Evolutionary conservation across 2,797 vertebrate genomes (phyloP).

Genomic region (Mallotus villosus): DNA sequence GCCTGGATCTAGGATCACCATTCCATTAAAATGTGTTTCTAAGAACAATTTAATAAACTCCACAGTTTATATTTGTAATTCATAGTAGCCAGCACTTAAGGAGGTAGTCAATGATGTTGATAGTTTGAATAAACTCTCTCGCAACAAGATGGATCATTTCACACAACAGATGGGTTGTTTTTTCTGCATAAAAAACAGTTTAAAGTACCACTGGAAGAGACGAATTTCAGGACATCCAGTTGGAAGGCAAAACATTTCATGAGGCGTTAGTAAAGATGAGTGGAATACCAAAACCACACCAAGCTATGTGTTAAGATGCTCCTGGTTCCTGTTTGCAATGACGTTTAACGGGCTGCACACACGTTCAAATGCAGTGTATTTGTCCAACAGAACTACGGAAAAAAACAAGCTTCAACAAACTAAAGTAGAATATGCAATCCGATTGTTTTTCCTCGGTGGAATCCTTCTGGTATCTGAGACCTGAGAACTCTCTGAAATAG

Average conservation of each 20-base stretch:
- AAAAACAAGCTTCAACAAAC: not conserved
- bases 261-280: conserved; percentile 10
- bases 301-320: not conserved
- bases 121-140: conserved; percentile 37
- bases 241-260: conserved; percentile 36
- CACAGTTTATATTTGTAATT: conserved; percentile 28
- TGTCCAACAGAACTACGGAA: not conserved
- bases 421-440: not conserved
- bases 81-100: conserved; percentile 27
- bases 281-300: conserved; percentile 2
- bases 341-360: not conserved
- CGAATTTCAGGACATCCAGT: conserved; percentile 36
- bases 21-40: too few relatives aligned
- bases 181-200: conserved; percentile 40
- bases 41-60: too few relatives aligned
- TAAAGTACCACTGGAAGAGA: conserved; percentile 31
- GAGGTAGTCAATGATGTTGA: conserved; percentile 27
- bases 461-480: conserved; percentile 20
- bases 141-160: conserved; percentile 25
- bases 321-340: not conserved
- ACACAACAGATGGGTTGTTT: conserved; percentile 53
- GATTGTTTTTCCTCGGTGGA: conserved; percentile 29
- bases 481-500: conserved; percentile 51
- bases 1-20: not conserved
- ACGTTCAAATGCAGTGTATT: not conserved